These are phyloP conservation scores for Drosophila diplacantha DNA, from an alignment of 2,888 invertebrate genomes.

Conservation along the genomic window DNA sequence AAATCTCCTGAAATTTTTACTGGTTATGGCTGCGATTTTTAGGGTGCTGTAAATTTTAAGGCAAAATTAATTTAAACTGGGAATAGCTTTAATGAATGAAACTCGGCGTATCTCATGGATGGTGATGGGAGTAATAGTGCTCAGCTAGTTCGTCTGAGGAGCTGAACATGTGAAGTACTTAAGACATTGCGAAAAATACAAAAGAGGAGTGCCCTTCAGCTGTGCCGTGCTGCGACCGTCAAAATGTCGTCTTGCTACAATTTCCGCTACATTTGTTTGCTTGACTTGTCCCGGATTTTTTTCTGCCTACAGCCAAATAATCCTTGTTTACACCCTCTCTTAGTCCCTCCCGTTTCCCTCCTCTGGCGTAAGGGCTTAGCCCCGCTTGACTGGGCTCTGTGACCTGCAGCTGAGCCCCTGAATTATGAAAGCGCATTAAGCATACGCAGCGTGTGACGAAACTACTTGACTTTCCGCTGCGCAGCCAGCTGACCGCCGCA, in stretches of 20 bases:
- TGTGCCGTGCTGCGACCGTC: not conserved
- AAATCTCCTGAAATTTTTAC: conserved; percentile 12
- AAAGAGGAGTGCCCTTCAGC: conserved; percentile 6
- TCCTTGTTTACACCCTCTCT: not conserved
- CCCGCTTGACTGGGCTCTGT: conserved; percentile 17
- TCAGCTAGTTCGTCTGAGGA: conserved; percentile 14
- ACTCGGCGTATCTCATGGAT: not conserved
- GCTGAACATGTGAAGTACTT: not conserved
- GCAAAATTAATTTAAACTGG: conserved; percentile 19
- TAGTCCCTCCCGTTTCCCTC: not conserved
- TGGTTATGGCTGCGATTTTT: conserved; percentile 21
- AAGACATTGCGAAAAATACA: not conserved
- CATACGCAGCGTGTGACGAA: conserved; percentile 34
- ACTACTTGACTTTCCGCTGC: conserved; percentile 18
- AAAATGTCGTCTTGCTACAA: conserved; percentile 7
- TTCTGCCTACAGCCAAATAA: conserved; percentile 13
- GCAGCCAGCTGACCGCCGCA: conserved; percentile 16
- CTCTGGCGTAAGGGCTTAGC: conserved; percentile 22
- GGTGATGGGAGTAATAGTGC: conserved; percentile 14
- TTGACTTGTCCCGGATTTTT: conserved; percentile 9
- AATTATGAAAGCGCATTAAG: conserved; percentile 37
- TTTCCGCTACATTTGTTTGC: conserved; percentile 34
- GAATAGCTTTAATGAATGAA: not conserved
- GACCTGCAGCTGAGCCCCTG: conserved; percentile 33
- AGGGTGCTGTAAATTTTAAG: conserved; percentile 46